phyloP scores from a whole-genome alignment of 2,797 vertebrate genomes.

The Gallinago solitaria region DNA sequence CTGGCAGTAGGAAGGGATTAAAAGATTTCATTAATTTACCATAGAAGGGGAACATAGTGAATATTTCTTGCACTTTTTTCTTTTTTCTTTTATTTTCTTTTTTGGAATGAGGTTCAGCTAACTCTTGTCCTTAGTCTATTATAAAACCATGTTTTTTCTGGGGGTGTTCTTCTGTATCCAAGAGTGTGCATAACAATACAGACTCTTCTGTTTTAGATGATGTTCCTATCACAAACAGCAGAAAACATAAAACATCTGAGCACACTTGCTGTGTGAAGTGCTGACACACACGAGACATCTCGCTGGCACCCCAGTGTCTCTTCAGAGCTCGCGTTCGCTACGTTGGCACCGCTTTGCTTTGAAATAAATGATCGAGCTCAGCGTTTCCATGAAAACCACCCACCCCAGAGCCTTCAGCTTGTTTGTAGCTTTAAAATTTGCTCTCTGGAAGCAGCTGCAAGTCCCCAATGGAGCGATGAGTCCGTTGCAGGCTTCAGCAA shows the following conservation, averaged over 20 bases:
- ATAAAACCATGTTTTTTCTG: accelerated
- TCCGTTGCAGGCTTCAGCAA: neutral
- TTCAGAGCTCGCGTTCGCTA: accelerated
- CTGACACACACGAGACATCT: accelerated
- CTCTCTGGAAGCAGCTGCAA: neutral
- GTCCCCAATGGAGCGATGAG: neutral
- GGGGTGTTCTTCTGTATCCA: too few relatives aligned
- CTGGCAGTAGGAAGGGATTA: neutral
- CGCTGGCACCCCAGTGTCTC: neutral
- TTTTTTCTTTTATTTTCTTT: neutral
- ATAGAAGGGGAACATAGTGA: neutral
- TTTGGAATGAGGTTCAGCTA: neutral
- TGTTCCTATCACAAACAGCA: neutral
- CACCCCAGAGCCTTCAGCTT: neutral
- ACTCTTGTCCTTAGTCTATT: neutral
- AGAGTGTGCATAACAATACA: accelerated
- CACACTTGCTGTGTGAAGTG: accelerated
- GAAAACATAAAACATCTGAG: neutral
- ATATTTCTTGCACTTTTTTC: neutral
- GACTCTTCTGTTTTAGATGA: neutral
- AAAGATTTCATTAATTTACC: neutral
- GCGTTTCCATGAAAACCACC: neutral
- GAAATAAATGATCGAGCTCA: neutral
- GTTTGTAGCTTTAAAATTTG: neutral
- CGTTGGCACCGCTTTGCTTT: neutral